Evolutionary conservation across 2,888 invertebrate genomes (phyloP).

Genomic region (Euclidia mi): DNA sequence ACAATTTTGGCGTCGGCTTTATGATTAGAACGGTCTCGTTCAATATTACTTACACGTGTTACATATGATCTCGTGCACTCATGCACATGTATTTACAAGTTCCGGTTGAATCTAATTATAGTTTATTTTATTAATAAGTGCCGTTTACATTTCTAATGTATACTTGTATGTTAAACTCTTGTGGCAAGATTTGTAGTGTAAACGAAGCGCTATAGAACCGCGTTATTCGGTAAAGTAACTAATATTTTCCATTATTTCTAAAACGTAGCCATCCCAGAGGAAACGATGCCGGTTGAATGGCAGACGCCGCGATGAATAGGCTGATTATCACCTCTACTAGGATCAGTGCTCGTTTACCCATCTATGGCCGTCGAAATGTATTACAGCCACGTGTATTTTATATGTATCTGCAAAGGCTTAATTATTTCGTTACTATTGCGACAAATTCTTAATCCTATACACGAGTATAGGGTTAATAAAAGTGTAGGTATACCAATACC

Average conservation of each 20-base stretch:
- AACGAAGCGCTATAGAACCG: too few relatives aligned
- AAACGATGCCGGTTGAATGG: conserved; percentile 63
- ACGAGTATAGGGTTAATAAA: too few relatives aligned
- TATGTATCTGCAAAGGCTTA: conserved; percentile 6
- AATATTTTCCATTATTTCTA: conserved; percentile 6
- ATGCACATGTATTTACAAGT: too few relatives aligned
- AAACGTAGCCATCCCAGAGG: conserved; percentile 48
- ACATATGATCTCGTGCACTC: background rate
- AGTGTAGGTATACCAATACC: too few relatives aligned
- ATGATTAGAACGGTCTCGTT: conserved; percentile 39
- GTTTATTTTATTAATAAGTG: too few relatives aligned
- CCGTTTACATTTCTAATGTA: too few relatives aligned
- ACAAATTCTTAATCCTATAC: too few relatives aligned
- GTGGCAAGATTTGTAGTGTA: too few relatives aligned
- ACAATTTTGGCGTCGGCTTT: conserved; percentile 46
- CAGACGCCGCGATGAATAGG: conserved; percentile 59
- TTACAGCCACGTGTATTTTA: conserved; percentile 12
- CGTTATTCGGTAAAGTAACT: too few relatives aligned
- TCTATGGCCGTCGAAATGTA: conserved; percentile 18
- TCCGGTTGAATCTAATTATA: too few relatives aligned
- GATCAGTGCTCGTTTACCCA: conserved; percentile 47
- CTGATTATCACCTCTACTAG: conserved; percentile 50
- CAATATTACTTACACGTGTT: conserved; percentile 26
- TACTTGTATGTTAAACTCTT: too few relatives aligned
- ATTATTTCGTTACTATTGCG: too few relatives aligned